These are phyloP conservation scores for Synaphobranchus kaupii DNA, from an alignment of 2,797 vertebrate genomes.

Conservation along the genomic window DNA sequence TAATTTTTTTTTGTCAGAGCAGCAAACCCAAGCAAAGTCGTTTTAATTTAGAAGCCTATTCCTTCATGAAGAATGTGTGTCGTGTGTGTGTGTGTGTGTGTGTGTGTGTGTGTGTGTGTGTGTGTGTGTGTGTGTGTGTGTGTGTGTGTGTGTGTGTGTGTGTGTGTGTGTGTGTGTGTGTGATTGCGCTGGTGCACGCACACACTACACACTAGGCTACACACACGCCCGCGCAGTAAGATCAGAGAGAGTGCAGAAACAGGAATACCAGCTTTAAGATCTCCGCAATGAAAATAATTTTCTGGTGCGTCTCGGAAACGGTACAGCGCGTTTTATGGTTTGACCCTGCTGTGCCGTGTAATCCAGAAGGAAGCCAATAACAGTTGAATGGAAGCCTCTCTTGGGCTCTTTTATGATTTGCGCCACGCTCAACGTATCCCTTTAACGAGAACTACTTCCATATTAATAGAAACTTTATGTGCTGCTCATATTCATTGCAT, in stretches of 20 bases:
- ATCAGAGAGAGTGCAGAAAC: not conserved
- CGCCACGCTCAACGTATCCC: not conserved
- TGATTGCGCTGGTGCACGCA: not conserved
- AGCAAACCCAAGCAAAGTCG: not conserved
- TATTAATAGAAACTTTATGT: conserved; percentile 23
- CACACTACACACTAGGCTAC: not conserved
- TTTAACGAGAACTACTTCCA: conserved; percentile 3
- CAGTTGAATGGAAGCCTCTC: conserved; percentile 17
- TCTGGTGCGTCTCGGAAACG: not conserved
- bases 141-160: no score
- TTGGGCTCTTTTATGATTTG: conserved; percentile 22
- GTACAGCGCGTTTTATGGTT: conserved; percentile 23
- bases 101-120: no score
- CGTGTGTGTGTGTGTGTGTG: no score
- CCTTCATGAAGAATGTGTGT: not conserved
- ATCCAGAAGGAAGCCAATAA: conserved; percentile 25
- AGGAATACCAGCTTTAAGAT: not conserved
- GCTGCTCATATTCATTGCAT: conserved; percentile 11
- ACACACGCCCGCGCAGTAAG: not conserved
- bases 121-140: no score
- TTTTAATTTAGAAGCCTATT: not conserved
- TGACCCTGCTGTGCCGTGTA: conserved; percentile 18
- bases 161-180: no score
- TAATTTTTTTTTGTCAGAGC: not conserved
- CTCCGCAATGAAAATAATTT: conserved; percentile 10